Percentiles rank a stretch among this genome's conserved stretches.
These are phyloP conservation scores for Salvelinus sp. DNA, from an alignment of 2,113 vertebrate species.

Conservation along the genomic window DNA sequence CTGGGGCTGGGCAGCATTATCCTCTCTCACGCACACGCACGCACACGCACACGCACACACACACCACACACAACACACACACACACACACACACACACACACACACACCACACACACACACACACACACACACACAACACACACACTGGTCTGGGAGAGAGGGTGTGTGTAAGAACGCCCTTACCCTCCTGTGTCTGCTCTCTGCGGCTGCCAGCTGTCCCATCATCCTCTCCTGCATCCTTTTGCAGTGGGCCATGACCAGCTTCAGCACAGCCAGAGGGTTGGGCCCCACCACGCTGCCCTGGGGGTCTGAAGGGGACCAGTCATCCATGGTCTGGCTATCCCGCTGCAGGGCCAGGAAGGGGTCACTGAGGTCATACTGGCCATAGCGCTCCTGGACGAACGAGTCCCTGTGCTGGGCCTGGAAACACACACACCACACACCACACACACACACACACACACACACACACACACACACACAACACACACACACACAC, in stretches of 20 bases:
- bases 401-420: slow-evolving; percentile 89
- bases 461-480: background rate
- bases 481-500: slow-evolving; percentile 26
- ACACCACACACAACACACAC: slow-evolving; percentile 9
- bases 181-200: slow-evolving; percentile 90
- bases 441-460: slow-evolving; percentile 10
- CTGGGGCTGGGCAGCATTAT: slow-evolving; percentile 20
- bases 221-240: slow-evolving; percentile 95
- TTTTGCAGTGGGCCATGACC: slow-evolving; percentile 95
- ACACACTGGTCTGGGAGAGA: background rate
- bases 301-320: slow-evolving; percentile 63
- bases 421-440: slow-evolving; percentile 71
- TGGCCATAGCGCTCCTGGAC: slow-evolving; percentile 94
- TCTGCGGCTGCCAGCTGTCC: slow-evolving; percentile 90
- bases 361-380: slow-evolving; percentile 92
- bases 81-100: background rate
- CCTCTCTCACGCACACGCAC: background rate
- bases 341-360: slow-evolving; percentile 94
- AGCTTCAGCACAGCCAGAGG: slow-evolving; percentile 90
- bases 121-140: background rate
- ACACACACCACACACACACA: slow-evolving; percentile 7
- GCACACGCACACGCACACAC: background rate
- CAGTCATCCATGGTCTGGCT: slow-evolving; percentile 77
- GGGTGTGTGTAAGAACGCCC: background rate
- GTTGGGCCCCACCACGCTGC: slow-evolving; percentile 78